These are phyloP conservation scores for Lophochroa leadbeateri DNA, from an alignment of 2,113 vertebrate species.

Conservation along the genomic window DNA sequence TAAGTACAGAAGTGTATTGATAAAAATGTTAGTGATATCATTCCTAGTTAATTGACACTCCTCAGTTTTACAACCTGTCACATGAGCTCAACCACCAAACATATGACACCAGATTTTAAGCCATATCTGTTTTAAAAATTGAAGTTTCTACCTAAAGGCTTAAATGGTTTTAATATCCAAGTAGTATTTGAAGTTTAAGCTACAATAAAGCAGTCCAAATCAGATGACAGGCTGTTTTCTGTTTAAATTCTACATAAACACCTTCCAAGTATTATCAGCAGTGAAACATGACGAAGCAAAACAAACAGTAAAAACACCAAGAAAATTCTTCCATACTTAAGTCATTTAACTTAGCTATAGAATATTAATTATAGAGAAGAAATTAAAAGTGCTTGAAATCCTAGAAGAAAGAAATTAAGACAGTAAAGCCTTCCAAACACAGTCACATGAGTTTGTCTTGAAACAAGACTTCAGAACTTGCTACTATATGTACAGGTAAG, in stretches of 20 bases:
- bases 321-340: not conserved
- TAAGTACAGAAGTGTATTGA: not conserved
- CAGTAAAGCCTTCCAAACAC: not conserved
- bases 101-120: not conserved
- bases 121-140: not conserved
- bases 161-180: not conserved
- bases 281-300: not conserved
- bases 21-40: not conserved
- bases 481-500: not conserved
- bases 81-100: not conserved
- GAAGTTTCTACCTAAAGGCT: not conserved
- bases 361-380: not conserved
- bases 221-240: not conserved
- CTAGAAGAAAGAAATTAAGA: not conserved
- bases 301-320: not conserved
- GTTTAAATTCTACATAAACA: not conserved
- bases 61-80: not conserved
- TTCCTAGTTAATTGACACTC: not conserved
- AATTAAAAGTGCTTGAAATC: not conserved
- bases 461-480: not conserved
- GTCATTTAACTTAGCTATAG: not conserved
- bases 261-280: not conserved
- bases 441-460: not conserved
- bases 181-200: not conserved
- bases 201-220: not conserved